phyloP scores from a whole-genome alignment of 1,140 invertebrate genomes.

The Hycleus phaleratus region DNA sequence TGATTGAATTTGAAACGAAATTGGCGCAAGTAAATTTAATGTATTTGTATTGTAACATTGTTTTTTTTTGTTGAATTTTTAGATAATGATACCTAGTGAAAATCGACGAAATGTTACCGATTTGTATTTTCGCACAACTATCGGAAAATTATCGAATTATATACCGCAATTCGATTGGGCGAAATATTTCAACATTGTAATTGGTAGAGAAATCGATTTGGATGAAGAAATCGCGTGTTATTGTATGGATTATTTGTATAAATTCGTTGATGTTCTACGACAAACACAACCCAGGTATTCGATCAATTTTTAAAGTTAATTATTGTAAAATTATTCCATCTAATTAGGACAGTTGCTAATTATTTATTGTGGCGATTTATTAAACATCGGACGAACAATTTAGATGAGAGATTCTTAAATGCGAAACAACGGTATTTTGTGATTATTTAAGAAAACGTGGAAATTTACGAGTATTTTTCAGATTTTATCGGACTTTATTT shows the following conservation, averaged over 20 bases:
- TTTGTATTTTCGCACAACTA: conserved; percentile 69
- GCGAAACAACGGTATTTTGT: conserved; percentile 51
- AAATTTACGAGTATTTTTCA: conserved; percentile 41
- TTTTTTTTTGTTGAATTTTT: conserved; percentile 16
- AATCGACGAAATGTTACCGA: conserved; percentile 71
- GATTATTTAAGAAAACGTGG: background rate
- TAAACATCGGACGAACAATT: conserved; percentile 74
- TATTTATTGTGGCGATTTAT: conserved; percentile 84
- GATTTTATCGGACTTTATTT: conserved; percentile 63
- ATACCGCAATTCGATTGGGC: conserved; percentile 76
- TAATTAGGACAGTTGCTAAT: conserved; percentile 56
- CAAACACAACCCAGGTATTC: conserved; percentile 37
- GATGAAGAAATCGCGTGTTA: conserved; percentile 66
- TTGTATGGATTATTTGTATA: conserved; percentile 58
- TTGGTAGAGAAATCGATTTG: conserved; percentile 50
- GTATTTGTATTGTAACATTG: no score
- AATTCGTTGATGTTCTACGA: conserved; percentile 42
- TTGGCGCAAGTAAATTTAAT: conserved; percentile 54
- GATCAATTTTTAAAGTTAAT: conserved; percentile 40
- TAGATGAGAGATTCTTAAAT: conserved; percentile 69
- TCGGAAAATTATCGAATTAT: conserved; percentile 56
- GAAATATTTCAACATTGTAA: conserved; percentile 61
- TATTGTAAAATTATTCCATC: conserved; percentile 18
- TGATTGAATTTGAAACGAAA: conserved; percentile 76
- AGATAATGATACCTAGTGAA: conserved; percentile 77